Evolutionary conservation across 2,797 vertebrate genomes (phyloP), one percentile per base, ranked within the genome.

Genomic region (Rhinella marina): DNA sequence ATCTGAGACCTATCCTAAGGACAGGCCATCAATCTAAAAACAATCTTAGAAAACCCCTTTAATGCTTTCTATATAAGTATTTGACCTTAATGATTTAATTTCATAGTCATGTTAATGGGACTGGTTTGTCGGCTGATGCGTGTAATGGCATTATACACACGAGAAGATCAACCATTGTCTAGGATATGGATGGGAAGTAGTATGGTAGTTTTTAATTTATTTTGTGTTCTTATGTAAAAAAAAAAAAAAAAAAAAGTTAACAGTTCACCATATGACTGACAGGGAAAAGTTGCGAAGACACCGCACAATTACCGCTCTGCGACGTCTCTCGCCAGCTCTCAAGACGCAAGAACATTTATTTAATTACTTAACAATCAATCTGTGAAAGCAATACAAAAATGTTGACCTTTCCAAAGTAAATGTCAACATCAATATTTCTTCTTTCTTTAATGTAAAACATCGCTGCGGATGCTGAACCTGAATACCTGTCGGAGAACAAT

Each of bases 361-460:
- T 88, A 84, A 88, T 88, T 88, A 88, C 81, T 54, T 16, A 48
- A 84, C 72, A 87, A 76, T 88, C 81, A 88, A 84, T 88, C 81
- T 56, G n/a, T 79, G 72, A 84, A 54, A 80, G 61, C 32, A 79
- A 84, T 84, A 84, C 61, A 88, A 88, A 88, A 64, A 88, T 78
- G 62, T 70, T 81, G 73, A 84, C 81, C 87, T 88, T 88, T 84
- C 29, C 81, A 72, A 72, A 59, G 75, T 84, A 84, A 88, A 88
- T 84, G 87, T 84, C 81, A 88, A 68, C 81, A 84, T 32, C 75
- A 79, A 88, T 79, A 84, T 84, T 59, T 88, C 73, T 52, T 41
- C 75, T 84, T 77, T 32, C 70, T 84, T 70, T 88, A 79, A 72
- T 64, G 59, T 77, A 87, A 68, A 87, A 64, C 81, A 83, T 79